A percentile compares a stretch with the other conserved stretches of the same genome.
Evolutionary conservation across 2,113 vertebrate genomes (phyloP).

Genomic region (Hemicordylus capensis): DNA sequence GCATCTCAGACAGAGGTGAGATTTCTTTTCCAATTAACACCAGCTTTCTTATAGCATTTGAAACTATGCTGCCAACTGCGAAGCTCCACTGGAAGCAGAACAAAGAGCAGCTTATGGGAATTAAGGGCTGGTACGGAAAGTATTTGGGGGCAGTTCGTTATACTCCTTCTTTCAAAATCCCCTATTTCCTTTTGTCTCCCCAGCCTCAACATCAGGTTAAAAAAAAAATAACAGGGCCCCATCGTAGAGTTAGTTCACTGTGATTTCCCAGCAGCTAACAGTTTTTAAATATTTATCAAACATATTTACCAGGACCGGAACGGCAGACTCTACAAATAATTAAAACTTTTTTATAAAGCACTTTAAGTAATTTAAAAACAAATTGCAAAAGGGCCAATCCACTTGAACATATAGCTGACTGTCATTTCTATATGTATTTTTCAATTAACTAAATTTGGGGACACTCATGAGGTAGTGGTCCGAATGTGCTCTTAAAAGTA

Average conservation of each 20-base stretch:
- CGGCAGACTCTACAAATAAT: neutral
- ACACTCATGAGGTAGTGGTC: neutral
- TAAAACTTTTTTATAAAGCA: neutral
- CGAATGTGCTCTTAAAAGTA: neutral
- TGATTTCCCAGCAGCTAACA: neutral
- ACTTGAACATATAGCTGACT: neutral
- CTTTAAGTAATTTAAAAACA: neutral
- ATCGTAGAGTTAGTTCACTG: neutral
- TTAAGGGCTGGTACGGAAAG: neutral
- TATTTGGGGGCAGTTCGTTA: neutral
- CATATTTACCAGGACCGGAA: neutral
- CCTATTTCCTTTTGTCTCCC: neutral
- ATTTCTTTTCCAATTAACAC: neutral
- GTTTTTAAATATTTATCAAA: neutral
- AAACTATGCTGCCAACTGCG: neutral
- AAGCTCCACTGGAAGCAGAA: conserved; percentile 1
- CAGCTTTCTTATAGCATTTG: neutral
- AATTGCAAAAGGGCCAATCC: neutral
- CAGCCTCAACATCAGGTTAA: neutral
- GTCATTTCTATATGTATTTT: neutral
- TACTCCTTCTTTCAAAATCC: neutral
- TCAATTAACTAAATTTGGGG: neutral
- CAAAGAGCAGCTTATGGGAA: conserved; percentile 16
- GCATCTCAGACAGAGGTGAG: neutral
- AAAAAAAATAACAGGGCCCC: neutral